Percentiles rank a stretch among this genome's conserved stretches.
These are phyloP conservation scores for Diplogasteroides magnus DNA, from an alignment of 1,140 invertebrate genomes.

Conservation along the genomic window DNA sequence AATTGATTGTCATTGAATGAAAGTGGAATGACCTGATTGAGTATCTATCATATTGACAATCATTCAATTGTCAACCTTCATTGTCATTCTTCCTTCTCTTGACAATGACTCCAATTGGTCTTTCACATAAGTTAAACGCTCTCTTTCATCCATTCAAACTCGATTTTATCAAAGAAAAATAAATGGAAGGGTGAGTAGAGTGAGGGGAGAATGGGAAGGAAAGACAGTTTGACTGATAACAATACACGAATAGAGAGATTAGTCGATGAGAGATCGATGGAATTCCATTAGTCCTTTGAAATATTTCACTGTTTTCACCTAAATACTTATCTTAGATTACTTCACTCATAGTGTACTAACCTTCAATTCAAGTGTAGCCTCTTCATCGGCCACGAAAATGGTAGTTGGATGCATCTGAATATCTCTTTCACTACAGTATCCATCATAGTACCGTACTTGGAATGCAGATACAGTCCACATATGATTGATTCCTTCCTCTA, in stretches of 20 bases:
- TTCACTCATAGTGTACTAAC: not conserved
- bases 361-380: constrained; percentile 83
- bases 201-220: too few species aligned
- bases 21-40: too few species aligned
- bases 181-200: not conserved
- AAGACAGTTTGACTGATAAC: too few species aligned
- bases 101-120: constrained; percentile 10
- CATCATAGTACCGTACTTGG: constrained; percentile 56
- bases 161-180: not conserved
- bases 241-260: constrained; percentile 1
- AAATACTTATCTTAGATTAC: constrained; percentile 35
- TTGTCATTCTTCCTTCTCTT: constrained; percentile 2
- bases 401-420: constrained; percentile 76
- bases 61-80: constrained; percentile 8
- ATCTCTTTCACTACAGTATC: not conserved
- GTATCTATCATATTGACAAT: too few species aligned
- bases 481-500: constrained; percentile 94
- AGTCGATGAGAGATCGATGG: constrained; percentile 34
- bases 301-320: constrained; percentile 97
- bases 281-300: constrained; percentile 70
- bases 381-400: constrained; percentile 93
- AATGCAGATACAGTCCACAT: constrained; percentile 99
- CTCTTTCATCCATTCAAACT: not conserved
- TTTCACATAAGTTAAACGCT: constrained; percentile 10
- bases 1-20: too few species aligned